Base-by-base conservation (phyloP, 2,113 vertebrate species). In the Odontophorus gujanensis region DNA sequence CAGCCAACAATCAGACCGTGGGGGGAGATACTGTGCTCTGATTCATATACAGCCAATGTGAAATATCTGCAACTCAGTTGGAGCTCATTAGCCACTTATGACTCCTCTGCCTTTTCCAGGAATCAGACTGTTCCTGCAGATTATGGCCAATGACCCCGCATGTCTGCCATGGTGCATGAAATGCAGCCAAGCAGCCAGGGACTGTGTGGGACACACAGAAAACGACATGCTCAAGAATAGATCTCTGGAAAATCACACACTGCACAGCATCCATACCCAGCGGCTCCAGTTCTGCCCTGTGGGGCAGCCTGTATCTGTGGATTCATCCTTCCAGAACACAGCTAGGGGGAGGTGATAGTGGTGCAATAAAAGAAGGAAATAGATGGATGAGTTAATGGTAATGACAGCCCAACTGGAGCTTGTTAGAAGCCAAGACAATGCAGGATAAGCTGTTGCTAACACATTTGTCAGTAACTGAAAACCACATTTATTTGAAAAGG, bases 291-390 rank as follows among this genome's bases (percentile, higher is more conserved):
- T 95, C 76, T 58, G 1, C n/a, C 36, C n/a, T 85, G 18, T 3
- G 18, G 7, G 7, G 26, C 51, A 68, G 30, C 28, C 69, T 71
- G 4, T 38, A 10, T 53, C 36, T 68, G 16, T 38, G 34, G 9
- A n/a, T 58, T 92, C 34, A 53, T 68, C 61, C 22, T 32, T 69
- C 17, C 43, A 32, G 19, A 76, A 25, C 16, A 43, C 32, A 51
- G 57, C 12, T 26, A 84, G 26, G 51, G n/a, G 81, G 62, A 89
- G 36, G 48, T 55, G 34, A 40, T 4, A 1, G 8, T 45, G 24
- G 19, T 85, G 28, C 69, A 67, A 47, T 61, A 77, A 55, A 79
- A 73, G 43, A 63, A 73, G 67, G 18, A 86, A 78, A 90, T 45
- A 7, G 25, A 55, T 63, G 50, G 26, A n/a, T 77, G 40, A 63